Percentiles rank a stretch among this genome's conserved stretches.
phyloP scores from a whole-genome alignment of 2,888 invertebrate species.

The Elmis aenea region DNA sequence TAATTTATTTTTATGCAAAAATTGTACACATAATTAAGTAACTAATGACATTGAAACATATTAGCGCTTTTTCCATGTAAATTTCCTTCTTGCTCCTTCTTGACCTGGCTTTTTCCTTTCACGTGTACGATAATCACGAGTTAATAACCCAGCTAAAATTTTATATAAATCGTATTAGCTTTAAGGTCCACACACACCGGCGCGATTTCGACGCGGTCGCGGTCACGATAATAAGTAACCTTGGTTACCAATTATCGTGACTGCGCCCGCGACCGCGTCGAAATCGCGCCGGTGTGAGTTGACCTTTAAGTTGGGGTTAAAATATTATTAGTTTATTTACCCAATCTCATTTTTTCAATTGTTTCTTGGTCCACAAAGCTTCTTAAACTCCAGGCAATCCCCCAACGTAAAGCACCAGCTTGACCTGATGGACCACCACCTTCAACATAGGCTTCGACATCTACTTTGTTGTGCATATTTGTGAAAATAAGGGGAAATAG shows the following conservation, averaged over 20 bases:
- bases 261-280: too few species aligned
- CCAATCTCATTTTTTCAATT: slow-evolving; percentile 80
- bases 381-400: slow-evolving; percentile 75
- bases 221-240: too few species aligned
- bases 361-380: slow-evolving; percentile 75
- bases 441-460: slow-evolving; percentile 71
- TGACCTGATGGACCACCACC: slow-evolving; percentile 75
- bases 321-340: slow-evolving; percentile 47
- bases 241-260: too few species aligned
- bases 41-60: slow-evolving; percentile 7
- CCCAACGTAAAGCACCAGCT: slow-evolving; percentile 86
- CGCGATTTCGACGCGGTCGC: too few species aligned
- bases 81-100: slow-evolving; percentile 82
- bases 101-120: slow-evolving; percentile 94
- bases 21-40: neutral
- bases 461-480: slow-evolving; percentile 69
- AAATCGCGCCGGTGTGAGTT: too few species aligned
- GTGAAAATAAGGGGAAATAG: slow-evolving; percentile 82
- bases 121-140: slow-evolving; percentile 67
- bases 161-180: too few species aligned
- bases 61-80: slow-evolving; percentile 90
- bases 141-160: slow-evolving; percentile 75
- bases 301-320: slow-evolving; percentile 6
- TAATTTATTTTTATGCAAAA: too few species aligned
- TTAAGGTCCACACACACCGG: neutral